Evolutionary conservation across 1,140 invertebrate species (phyloP).

Genomic region (Pantala flavescens): DNA sequence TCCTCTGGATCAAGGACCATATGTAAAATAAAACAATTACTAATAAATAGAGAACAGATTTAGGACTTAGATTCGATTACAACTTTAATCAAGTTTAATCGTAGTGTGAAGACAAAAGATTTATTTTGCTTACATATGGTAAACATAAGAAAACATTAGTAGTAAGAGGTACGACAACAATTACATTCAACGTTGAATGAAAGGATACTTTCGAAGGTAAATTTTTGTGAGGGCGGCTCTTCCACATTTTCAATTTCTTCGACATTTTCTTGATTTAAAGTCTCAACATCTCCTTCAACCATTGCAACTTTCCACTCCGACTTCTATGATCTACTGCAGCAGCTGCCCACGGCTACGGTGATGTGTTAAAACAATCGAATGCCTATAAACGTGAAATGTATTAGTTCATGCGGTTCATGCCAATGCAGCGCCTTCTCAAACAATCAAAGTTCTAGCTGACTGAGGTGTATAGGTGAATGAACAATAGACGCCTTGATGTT

Average conservation of each 20-base stretch:
- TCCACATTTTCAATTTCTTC: constrained; percentile 18
- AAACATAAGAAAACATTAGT: too few relatives aligned
- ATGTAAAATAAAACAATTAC: background rate
- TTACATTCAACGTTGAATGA: background rate
- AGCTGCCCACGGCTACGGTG: too few relatives aligned
- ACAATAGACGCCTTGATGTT: too few relatives aligned
- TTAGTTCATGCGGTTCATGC: constrained; percentile 12
- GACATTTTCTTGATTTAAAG: constrained; percentile 12
- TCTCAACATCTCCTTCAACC: constrained; percentile 19
- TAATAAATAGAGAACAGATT: too few relatives aligned
- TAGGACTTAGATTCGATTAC: too few relatives aligned
- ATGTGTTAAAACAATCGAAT: background rate
- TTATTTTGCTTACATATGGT: too few relatives aligned
- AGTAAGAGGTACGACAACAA: too few relatives aligned
- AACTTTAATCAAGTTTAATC: too few relatives aligned
- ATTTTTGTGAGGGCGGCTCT: constrained; percentile 17
- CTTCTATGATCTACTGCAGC: background rate
- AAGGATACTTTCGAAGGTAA: constrained; percentile 27
- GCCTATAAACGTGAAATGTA: constrained; percentile 4
- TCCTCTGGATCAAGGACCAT: too few relatives aligned
- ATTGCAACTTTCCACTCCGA: constrained; percentile 15
- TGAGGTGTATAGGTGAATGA: too few relatives aligned
- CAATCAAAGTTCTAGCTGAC: background rate
- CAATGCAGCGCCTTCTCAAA: background rate
- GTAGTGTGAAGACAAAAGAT: too few relatives aligned